Base-by-base conservation (phyloP, 2,113 vertebrate genomes). In the Urocynchramus pylzowi region DNA sequence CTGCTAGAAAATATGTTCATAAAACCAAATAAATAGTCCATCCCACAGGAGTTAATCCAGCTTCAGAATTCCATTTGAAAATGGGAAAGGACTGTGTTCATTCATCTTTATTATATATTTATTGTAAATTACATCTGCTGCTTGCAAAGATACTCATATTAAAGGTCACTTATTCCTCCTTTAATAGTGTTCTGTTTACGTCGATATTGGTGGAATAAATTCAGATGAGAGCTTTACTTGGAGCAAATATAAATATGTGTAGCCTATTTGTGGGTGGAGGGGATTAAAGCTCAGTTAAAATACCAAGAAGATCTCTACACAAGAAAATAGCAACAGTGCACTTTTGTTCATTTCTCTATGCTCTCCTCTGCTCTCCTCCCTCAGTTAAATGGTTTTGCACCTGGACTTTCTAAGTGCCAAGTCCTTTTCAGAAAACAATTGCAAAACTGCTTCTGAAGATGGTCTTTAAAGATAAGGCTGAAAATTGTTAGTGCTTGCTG, bases 391-490 rank as follows among this genome's bases (percentile, higher is more conserved):
- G 10, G 12, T 82, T 93, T 90, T 92, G 54, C 86, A 93, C 30
- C 61, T 91, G 64, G 84, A 75, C 50, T 67, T 94, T 67, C 69
- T 68, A 78, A 93, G 71, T 50, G 63, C 71, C 79, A 82, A 95
- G 63, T 83, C 77, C n/a, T 89, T 95, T 80, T 45, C 65, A 81
- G 41, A 81, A 90, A 94, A 93, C 57, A 52, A 86, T 95, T 84
- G 67, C 45, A 95, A 97, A 97, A 83, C 76, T 74, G 16, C 27
- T 92, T 83, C 90, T 92, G 74, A 92, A 95, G 91, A 95, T 93
- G 67, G n/a, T 90, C 77, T 90, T 68, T 60, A 89, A 79, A 95
- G 86, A 81, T 84, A 95, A 97, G 71, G 65, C 35, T 90, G 84
- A 85, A 95, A 97, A 95, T 75, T 79, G 23, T 83, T 33, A 69